Evolutionary conservation across 2,888 invertebrate genomes (phyloP).

Genomic region (Epinotia bilunana): DNA sequence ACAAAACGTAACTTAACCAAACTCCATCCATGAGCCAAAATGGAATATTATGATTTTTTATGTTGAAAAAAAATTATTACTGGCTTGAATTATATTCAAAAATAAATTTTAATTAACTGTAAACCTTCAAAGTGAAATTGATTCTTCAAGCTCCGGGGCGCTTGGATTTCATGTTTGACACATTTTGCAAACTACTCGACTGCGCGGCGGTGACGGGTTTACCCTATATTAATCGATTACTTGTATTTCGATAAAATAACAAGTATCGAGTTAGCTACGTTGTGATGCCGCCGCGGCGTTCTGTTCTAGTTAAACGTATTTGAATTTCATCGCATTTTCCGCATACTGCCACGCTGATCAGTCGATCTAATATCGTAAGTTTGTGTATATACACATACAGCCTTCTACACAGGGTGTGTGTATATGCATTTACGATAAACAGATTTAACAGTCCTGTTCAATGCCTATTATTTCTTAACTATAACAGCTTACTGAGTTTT

Average conservation of each 20-base stretch:
- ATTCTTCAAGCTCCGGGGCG: background rate
- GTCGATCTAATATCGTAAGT: background rate
- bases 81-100: background rate
- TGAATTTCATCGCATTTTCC: background rate
- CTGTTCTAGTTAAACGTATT: background rate
- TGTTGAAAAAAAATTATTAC: background rate
- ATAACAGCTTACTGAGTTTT: constrained; percentile 65
- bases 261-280: background rate
- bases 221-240: background rate
- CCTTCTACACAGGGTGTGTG: background rate
- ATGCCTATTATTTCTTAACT: constrained; percentile 47
- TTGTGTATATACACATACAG: background rate
- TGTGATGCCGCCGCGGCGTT: background rate
- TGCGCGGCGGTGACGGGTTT: background rate
- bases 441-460: constrained; percentile 37
- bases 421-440: constrained; percentile 3
- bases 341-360: constrained; percentile 19
- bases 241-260: background rate
- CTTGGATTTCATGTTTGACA: background rate
- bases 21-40: background rate
- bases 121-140: background rate
- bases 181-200: background rate
- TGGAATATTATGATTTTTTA: background rate
- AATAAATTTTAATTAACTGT: background rate
- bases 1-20: background rate